A percentile compares a stretch with the other conserved stretches of the same genome.
These are phyloP conservation scores for silkworm (Bombyx mori) DNA, from an alignment of 1,140 invertebrate species.

Conservation along the genomic window DNA sequence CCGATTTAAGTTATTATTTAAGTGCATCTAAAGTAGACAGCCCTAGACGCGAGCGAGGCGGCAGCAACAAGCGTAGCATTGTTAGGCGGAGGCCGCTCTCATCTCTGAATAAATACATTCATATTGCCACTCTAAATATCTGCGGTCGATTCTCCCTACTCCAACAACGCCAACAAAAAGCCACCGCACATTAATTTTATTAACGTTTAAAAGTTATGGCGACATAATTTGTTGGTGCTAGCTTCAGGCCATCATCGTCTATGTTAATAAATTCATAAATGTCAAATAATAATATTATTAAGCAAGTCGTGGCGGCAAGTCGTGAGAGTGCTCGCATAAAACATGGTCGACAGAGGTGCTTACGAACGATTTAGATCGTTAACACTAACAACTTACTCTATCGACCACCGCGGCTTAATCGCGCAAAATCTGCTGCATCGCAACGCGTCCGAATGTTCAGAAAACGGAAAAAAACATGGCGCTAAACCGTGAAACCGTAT, in stretches of 20 bases:
- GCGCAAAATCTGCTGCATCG: slow-evolving; percentile 56
- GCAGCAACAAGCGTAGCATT: slow-evolving; percentile 65
- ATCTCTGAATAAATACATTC: slow-evolving; percentile 68
- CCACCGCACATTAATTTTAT: slow-evolving; percentile 5
- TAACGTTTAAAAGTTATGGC: slow-evolving; percentile 4
- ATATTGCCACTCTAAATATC: slow-evolving; percentile 68
- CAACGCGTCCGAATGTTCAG: slow-evolving; percentile 50
- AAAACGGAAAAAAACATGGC: slow-evolving; percentile 68
- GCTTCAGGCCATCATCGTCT: background rate
- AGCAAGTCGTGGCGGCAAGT: too few species aligned
- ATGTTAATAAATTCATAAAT: slow-evolving; percentile 3
- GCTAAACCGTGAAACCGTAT: slow-evolving; percentile 67
- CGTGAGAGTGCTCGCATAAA: slow-evolving; percentile 3
- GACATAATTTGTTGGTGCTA: background rate
- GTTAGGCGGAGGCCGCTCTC: slow-evolving; percentile 57
- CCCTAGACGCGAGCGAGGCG: slow-evolving; percentile 32
- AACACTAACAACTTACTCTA: slow-evolving; percentile 64
- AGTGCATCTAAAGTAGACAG: slow-evolving; percentile 8
- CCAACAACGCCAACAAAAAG: slow-evolving; percentile 26
- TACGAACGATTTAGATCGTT: slow-evolving; percentile 37
- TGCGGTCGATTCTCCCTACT: slow-evolving; percentile 32
- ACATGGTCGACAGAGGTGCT: slow-evolving; percentile 17
- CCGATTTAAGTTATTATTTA: too few species aligned
- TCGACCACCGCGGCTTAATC: slow-evolving; percentile 52
- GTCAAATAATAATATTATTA: background rate